A percentile compares a stretch with the other conserved stretches of the same genome.
phyloP scores from a whole-genome alignment of 2,888 invertebrate species.

The Hypomecis atomaria region DNA sequence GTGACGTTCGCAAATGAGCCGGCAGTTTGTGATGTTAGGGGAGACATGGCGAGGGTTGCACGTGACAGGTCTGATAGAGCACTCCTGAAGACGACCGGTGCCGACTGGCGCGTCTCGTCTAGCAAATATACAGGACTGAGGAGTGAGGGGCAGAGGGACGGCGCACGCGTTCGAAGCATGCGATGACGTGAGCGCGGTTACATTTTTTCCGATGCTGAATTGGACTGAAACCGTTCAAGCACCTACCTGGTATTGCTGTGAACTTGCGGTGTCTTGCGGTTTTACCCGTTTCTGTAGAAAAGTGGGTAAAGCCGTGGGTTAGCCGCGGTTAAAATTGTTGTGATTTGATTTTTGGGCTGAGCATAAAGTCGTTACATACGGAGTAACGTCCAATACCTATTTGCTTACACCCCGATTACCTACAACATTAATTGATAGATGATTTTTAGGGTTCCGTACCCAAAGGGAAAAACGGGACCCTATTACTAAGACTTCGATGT shows the following conservation, averaged over 20 bases:
- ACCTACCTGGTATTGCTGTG: neutral
- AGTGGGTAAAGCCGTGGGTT: too few species aligned
- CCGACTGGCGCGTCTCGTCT: constrained; percentile 45
- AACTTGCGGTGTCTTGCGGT: neutral
- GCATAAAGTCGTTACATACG: too few species aligned
- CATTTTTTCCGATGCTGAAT: constrained; percentile 24
- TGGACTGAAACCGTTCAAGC: constrained; percentile 22
- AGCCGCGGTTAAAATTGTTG: too few species aligned
- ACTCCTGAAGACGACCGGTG: constrained; percentile 18
- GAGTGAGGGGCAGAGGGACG: constrained; percentile 38
- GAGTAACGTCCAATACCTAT: too few species aligned
- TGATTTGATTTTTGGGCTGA: too few species aligned
- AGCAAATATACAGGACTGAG: constrained; percentile 59
- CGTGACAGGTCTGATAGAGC: constrained; percentile 37
- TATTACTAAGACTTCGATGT: too few species aligned
- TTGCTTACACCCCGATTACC: too few species aligned
- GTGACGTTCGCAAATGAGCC: constrained; percentile 74
- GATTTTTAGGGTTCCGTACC: too few species aligned
- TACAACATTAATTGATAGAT: too few species aligned
- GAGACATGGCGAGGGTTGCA: constrained; percentile 67
- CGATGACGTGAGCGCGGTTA: constrained; percentile 59
- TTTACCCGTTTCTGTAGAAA: neutral
- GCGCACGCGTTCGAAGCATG: constrained; percentile 68
- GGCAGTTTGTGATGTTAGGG: constrained; percentile 49
- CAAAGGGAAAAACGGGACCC: too few species aligned